Evolutionary conservation across 2,113 vertebrate genomes (phyloP).

Genomic region (Phalacrocorax pelagicus): DNA sequence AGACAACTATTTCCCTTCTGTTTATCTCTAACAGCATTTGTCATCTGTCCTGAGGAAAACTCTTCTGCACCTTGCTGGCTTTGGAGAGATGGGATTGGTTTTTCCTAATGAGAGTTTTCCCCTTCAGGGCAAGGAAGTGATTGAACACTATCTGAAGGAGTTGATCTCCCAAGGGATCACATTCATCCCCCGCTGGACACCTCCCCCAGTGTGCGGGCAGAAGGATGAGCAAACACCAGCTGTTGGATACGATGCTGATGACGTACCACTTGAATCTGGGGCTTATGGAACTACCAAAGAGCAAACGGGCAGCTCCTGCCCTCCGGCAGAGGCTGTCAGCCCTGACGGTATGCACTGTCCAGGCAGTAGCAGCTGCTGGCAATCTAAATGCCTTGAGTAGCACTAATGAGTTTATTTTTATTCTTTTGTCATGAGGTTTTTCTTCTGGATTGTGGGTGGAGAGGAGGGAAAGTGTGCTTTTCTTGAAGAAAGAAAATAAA

Average conservation of each 20-base stretch:
- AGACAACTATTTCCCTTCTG: background rate
- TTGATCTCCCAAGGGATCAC: conserved; percentile 81
- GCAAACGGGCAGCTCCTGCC: background rate
- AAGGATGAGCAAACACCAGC: background rate
- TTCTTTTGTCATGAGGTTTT: background rate
- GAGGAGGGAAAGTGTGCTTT: background rate
- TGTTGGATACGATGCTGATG: background rate
- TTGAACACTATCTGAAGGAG: conserved; percentile 83
- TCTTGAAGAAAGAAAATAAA: background rate
- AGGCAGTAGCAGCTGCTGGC: background rate
- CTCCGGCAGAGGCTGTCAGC: background rate
- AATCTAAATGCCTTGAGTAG: background rate
- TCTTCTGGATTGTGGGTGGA: background rate
- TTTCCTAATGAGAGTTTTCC: background rate
- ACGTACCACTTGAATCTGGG: background rate
- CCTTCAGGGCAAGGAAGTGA: conserved; percentile 85
- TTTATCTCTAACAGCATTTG: background rate
- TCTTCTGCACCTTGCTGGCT: background rate
- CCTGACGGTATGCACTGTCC: conserved; percentile 64
- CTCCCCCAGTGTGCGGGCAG: background rate
- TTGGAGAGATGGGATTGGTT: background rate
- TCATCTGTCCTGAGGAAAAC: background rate
- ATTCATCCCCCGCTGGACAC: conserved; percentile 80
- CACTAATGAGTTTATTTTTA: background rate
- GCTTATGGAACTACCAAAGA: background rate